These are phyloP conservation scores for Digitonthophagus gazella DNA, from an alignment of 2,888 invertebrate genomes.

Conservation along the genomic window DNA sequence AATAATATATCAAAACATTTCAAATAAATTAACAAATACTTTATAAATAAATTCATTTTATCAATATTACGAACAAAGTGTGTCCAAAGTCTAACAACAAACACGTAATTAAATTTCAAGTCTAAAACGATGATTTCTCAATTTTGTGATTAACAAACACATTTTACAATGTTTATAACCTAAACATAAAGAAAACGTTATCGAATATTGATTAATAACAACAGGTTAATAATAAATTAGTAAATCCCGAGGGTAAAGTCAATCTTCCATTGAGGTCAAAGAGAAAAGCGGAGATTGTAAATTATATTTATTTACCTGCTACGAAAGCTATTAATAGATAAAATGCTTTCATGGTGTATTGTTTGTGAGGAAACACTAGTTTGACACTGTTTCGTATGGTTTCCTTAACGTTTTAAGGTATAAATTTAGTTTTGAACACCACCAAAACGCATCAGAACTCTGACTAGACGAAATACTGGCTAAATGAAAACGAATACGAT, in stretches of 20 bases:
- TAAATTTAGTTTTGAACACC: too few species aligned
- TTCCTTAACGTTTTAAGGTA: too few species aligned
- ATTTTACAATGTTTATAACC: not conserved
- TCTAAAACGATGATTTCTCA: not conserved
- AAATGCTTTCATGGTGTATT: not conserved
- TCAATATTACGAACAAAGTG: not conserved
- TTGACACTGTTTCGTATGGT: too few species aligned
- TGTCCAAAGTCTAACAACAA: not conserved
- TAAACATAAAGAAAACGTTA: too few species aligned
- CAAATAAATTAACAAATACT: too few species aligned
- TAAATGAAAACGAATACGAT: too few species aligned
- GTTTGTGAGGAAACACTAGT: not conserved
- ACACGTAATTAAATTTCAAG: not conserved
- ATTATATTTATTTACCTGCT: not conserved
- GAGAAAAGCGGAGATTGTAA: not conserved
- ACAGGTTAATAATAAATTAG: not conserved
- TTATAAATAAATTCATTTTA: too few species aligned
- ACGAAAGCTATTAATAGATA: not conserved
- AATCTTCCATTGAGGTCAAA: not conserved
- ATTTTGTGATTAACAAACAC: not conserved
- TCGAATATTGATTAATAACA: not conserved
- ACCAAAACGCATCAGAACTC: too few species aligned
- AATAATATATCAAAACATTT: too few species aligned
- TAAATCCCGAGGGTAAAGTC: too few species aligned
- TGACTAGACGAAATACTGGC: too few species aligned